Percentiles rank a stretch among this genome's conserved stretches.
These are phyloP conservation scores for Prunella fulvescens DNA, from an alignment of 2,113 vertebrate species.

Conservation along the genomic window DNA sequence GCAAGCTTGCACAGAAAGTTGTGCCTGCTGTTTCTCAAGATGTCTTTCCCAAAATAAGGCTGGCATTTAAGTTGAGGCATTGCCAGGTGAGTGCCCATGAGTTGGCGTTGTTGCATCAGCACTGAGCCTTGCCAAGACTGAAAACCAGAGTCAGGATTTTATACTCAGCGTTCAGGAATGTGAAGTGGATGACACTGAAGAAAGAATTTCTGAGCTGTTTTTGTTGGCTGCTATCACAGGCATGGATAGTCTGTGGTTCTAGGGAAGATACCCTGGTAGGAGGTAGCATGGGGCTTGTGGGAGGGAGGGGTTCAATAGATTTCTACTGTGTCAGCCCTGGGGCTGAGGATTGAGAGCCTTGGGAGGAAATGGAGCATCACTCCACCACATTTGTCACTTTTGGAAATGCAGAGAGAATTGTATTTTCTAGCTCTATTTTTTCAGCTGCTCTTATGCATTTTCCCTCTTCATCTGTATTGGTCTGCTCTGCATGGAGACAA, in stretches of 20 bases:
- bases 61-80: not conserved
- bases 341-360: not conserved
- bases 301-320: not conserved
- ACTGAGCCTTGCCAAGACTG: slow-evolving; percentile 14
- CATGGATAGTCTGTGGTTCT: slow-evolving; percentile 1
- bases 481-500: slow-evolving; percentile 57
- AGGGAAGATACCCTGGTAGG: slow-evolving; percentile 11
- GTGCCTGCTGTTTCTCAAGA: not conserved
- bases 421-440: slow-evolving; percentile 67
- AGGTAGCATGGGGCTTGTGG: not conserved
- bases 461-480: slow-evolving; percentile 58
- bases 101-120: slow-evolving; percentile 26
- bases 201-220: slow-evolving; percentile 41
- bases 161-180: slow-evolving; percentile 49
- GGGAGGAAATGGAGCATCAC: not conserved
- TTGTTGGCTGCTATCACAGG: slow-evolving; percentile 18
- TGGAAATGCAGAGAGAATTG: slow-evolving; percentile 50
- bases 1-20: not conserved
- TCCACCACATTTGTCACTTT: slow-evolving; percentile 44
- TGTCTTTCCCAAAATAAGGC: not conserved
- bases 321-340: not conserved
- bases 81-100: slow-evolving; percentile 17
- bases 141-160: slow-evolving; percentile 38
- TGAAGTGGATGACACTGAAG: slow-evolving; percentile 26
- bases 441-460: slow-evolving; percentile 51